Base-by-base conservation (phyloP, 2,888 invertebrate genomes). In the Tineola bisselliella region DNA sequence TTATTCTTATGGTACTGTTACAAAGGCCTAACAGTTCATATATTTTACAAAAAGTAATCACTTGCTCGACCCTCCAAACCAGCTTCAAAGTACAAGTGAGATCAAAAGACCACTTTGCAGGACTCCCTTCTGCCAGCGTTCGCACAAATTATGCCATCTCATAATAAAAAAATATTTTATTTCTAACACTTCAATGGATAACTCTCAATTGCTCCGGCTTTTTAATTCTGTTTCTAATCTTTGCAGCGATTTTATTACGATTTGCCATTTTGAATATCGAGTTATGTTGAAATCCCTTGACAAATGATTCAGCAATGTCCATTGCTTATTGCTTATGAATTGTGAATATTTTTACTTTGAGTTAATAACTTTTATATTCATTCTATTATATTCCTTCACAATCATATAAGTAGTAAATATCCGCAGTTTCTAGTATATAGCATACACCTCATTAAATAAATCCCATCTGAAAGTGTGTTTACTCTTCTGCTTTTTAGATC, bases 61-160 rank as follows among this genome's bases (percentile, higher is more conserved):
- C 12, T 58, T 15, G 58, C 31, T 17, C 58, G 33, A 31, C 58
- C 58, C 33, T 33, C 31, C 17, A 8, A 48, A 15, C 25, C 19
- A 56, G 56, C 58, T 58, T 58, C 58, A 61, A 61, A 58, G 54
- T 31, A 54, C 56, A 54, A 64, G 59, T 62, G 63, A 69, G 68
- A 71, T 70, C 71, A 71, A 71, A 70, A 68, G 70, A 68, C 64
- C 70, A 69, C 69, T 70, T 64, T 64, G 62, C 62, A 33, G 58
- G 52, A 44, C 17, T 31, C 60, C 60, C 59, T 60, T 60, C 17
- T 59, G 44, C 59, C 13, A 43, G 15, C 58, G 58, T 58, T 58
- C 15, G 58, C 58, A 58, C 58, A 33, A 58, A 31, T 58, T 30
- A 58, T 58, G 33, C 13, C 58, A 33, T 33, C 58, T 56, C 48